Evolutionary conservation across 1,140 invertebrate genomes (phyloP), one percentile per base, ranked within the genome.

Genomic region (Anastrepha ludens): DNA sequence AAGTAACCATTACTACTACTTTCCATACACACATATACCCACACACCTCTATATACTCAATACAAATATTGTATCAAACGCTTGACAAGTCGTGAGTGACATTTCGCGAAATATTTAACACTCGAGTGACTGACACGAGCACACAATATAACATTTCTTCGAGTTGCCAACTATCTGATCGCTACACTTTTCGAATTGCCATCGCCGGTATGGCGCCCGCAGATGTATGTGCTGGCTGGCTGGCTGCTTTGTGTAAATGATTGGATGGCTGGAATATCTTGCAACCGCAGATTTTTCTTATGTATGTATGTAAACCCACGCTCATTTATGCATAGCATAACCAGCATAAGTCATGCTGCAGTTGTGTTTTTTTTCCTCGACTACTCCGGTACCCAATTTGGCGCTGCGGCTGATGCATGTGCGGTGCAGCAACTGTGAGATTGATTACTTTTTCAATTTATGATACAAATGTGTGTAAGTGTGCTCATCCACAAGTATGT

Each of bases 391-490:
- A 81, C 9, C n/a, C 74, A 81, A 81, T 81, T 50, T 55, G 60
- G 13, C n/a, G 60, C 60, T 29, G 29, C 29, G 5, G 17, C 44
- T 50, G 44, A 6, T 44, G 44, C 70, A 74, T 47, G 3, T 74
- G 74, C 44, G 6, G n/a, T 81, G 74, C 74, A 81, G 15, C 47
- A 81, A 47, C 74, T 55, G 20, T 50, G 44, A 81, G 50, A 81
- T 81, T 58, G 74, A 55, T 81, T 81, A 81, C 74, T 81, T 81
- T 81, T 81, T 58, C 74, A 81, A 81, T 81, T 81, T 81, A 11
- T 20, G 4, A 81, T 7, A 4, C 3, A n/a, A 6, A 55, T 58
- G 74, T 50, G 20, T 78, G 41, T 29, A 29, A 29, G 29, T 41
- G 39, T 17, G 67, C 15, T 2, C 44, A 70, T 41, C 29, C 29